Percentiles rank a stretch among this genome's conserved stretches.
Evolutionary conservation across 2,888 invertebrate species (phyloP).

Genomic region (Leistus spinibarbis): DNA sequence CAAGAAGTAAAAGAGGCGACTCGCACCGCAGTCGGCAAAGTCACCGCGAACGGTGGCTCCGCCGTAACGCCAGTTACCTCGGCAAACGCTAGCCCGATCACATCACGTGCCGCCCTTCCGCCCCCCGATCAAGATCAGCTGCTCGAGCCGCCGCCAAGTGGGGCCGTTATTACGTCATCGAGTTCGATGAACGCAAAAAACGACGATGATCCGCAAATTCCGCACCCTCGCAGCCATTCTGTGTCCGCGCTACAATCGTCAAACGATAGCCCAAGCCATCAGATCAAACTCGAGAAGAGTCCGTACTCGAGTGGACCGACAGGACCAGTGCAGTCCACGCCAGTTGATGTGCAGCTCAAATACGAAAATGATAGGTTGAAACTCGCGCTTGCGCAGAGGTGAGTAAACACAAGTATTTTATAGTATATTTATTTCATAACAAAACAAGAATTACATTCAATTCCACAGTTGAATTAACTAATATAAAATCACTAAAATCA

Average conservation of each 20-base stretch:
- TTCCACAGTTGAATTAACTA: too few species aligned
- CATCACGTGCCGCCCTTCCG: constrained; percentile 67
- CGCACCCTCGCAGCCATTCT: constrained; percentile 68
- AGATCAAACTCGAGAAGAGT: constrained; percentile 56
- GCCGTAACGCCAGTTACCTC: constrained; percentile 85
- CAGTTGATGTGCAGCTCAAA: constrained; percentile 84
- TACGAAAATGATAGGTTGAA: constrained; percentile 97
- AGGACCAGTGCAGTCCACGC: constrained; percentile 51
- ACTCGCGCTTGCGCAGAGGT: constrained; percentile 94
- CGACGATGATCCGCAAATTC: constrained; percentile 55
- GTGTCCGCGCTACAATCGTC: constrained; percentile 64
- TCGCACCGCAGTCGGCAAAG: constrained; percentile 71
- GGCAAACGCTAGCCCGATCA: constrained; percentile 86
- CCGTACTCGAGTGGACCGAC: constrained; percentile 44
- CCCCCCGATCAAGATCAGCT: constrained; percentile 57
- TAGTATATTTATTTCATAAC: background rate
- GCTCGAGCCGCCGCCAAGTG: constrained; percentile 59
- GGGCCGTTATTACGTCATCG: constrained; percentile 46
- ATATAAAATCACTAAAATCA: too few species aligned
- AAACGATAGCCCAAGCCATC: constrained; percentile 71
- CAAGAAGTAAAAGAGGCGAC: constrained; percentile 98
- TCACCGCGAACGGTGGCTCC: constrained; percentile 62
- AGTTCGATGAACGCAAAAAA: constrained; percentile 12
- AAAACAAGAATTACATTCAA: background rate
- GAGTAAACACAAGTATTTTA: constrained; percentile 42